A percentile compares a stretch with the other conserved stretches of the same genome.
Evolutionary conservation across 2,888 invertebrate species (phyloP).

Genomic region (Heliconius sara): DNA sequence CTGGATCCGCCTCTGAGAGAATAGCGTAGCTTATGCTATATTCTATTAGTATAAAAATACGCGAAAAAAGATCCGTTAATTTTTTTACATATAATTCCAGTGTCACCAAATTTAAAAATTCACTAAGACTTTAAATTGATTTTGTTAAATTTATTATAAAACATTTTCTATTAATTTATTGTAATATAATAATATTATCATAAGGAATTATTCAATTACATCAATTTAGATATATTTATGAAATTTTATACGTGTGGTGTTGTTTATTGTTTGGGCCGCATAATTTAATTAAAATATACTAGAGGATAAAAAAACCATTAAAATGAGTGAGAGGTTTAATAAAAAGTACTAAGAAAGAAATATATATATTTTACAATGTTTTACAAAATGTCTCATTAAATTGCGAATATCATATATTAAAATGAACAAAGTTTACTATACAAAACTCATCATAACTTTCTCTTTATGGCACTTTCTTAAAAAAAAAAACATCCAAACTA

Average conservation of each 20-base stretch:
- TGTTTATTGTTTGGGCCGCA: slow-evolving; percentile 21
- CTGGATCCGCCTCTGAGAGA: slow-evolving; percentile 29
- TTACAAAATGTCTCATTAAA: not conserved
- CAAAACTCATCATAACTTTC: not conserved
- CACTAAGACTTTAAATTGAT: slow-evolving; percentile 6
- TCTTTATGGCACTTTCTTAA: slow-evolving; percentile 35
- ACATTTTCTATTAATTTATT: slow-evolving; percentile 19
- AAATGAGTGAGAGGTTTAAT: not conserved
- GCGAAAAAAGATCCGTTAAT: slow-evolving; percentile 41
- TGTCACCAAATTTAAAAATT: slow-evolving; percentile 1
- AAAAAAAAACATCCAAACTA: not conserved
- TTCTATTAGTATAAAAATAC: slow-evolving; percentile 47
- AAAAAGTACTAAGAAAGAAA: not conserved
- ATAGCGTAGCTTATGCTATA: slow-evolving; percentile 46
- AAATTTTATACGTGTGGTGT: slow-evolving; percentile 22
- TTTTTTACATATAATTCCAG: slow-evolving; percentile 25
- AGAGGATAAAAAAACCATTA: not conserved
- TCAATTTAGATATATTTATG: slow-evolving; percentile 29
- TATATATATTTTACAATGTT: not conserved
- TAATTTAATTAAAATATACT: too few species aligned
- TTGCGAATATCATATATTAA: not conserved
- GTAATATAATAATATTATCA: slow-evolving; percentile 21
- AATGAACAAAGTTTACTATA: not conserved
- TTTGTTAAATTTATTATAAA: slow-evolving; percentile 18
- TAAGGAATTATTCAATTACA: slow-evolving; percentile 20